Conservation (phyloP, 30 jellyfish, hydroid and myxozoan species). For the Rhopilema esculentum region DNA sequence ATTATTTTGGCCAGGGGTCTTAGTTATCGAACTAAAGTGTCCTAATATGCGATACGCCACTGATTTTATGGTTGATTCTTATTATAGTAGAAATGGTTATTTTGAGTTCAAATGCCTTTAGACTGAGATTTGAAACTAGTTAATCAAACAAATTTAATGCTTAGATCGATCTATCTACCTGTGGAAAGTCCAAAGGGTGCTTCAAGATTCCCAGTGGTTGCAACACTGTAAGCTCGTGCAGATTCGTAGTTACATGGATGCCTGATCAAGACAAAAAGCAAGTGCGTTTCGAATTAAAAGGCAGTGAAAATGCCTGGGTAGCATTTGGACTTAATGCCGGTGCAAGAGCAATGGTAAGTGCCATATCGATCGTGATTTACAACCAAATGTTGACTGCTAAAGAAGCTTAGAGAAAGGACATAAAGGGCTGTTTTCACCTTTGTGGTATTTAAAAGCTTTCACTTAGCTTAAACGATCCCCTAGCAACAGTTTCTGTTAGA, state of each 20-base stretch:
- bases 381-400: background rate
- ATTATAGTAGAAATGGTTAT: too few relatives aligned
- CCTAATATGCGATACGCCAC: too few relatives aligned
- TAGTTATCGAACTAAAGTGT: too few relatives aligned
- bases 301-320: conserved; percentile 28
- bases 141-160: too few relatives aligned
- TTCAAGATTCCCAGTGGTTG: conserved; percentile 31
- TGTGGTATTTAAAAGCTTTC: too few relatives aligned
- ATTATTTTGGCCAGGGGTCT: too few relatives aligned
- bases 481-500: too few relatives aligned
- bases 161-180: too few relatives aligned
- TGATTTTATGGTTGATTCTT: too few relatives aligned
- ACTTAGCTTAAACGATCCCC: too few relatives aligned
- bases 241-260: conserved; percentile 21
- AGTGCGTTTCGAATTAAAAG: conserved; percentile 17
- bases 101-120: too few relatives aligned
- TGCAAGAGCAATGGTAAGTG: conserved; percentile 3
- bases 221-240: conserved; percentile 4
- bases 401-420: background rate
- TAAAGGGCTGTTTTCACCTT: background rate
- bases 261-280: background rate
- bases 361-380: background rate
- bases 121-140: too few relatives aligned
- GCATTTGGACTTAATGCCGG: conserved; percentile 32
- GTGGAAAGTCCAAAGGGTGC: conserved; percentile 32